phyloP scores from a whole-genome alignment of 2,113 vertebrate species.

The Aegithalos caudatus region DNA sequence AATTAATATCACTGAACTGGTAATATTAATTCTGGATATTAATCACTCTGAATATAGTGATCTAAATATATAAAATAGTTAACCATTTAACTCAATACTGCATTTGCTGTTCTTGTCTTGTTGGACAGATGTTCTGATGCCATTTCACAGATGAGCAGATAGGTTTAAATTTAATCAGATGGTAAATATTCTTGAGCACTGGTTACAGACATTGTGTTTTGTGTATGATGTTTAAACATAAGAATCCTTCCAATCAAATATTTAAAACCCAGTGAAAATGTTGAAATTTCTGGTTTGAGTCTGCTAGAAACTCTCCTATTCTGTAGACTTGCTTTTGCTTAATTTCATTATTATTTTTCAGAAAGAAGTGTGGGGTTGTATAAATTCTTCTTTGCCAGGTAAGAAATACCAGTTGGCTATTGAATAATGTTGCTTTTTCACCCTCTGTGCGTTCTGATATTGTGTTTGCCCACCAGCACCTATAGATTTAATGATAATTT shows the following conservation, averaged over 20 bases:
- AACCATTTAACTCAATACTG: not conserved
- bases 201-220: not conserved
- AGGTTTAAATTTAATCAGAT: not conserved
- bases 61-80: not conserved
- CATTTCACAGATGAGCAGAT: not conserved
- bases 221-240: not conserved
- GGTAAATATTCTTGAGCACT: not conserved
- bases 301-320: not conserved
- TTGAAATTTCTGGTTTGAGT: not conserved
- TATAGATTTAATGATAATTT: not conserved
- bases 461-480: not conserved
- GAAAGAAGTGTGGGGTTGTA: conserved; percentile 95
- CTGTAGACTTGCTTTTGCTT: not conserved
- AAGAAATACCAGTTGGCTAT: conserved; percentile 52
- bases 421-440: not conserved
- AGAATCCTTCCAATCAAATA: not conserved
- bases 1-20: not conserved
- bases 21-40: too few relatives aligned
- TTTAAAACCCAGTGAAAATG: not conserved
- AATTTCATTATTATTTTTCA: conserved; percentile 67
- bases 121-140: not conserved
- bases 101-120: not conserved
- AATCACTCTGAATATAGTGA: too few relatives aligned
- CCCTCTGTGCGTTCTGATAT: not conserved
- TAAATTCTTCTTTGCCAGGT: conserved; percentile 98